These are phyloP conservation scores for Enteromius unitaeniatus DNA, from an alignment of 2,797 vertebrate genomes.

Conservation along the genomic window DNA sequence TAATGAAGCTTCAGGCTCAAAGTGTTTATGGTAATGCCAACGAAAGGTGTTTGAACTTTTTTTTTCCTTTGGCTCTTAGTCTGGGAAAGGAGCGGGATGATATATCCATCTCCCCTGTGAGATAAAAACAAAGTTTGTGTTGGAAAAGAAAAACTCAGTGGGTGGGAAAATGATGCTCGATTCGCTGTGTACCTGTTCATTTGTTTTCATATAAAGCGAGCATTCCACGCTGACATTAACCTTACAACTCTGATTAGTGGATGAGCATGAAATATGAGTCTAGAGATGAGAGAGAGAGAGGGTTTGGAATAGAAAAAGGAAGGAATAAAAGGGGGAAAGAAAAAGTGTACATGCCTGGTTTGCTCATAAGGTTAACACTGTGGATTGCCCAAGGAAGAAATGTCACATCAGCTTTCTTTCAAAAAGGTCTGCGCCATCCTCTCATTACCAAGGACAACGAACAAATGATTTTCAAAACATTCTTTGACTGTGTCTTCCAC, in stretches of 20 bases:
- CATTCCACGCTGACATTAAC: conserved; percentile 42
- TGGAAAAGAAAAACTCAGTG: conserved; percentile 28
- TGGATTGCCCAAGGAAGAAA: conserved; percentile 46
- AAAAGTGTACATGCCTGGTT: conserved; percentile 36
- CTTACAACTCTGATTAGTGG: conserved; percentile 52
- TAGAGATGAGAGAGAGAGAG: neutral
- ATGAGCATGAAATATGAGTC: conserved; percentile 54
- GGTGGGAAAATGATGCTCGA: conserved; percentile 39
- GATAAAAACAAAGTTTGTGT: conserved; percentile 39
- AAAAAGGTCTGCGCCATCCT: conserved; percentile 24
- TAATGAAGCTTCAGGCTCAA: conserved; percentile 37
- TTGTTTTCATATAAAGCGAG: conserved; percentile 47
- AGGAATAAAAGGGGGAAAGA: conserved; percentile 38
- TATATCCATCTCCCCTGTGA: conserved; percentile 40
- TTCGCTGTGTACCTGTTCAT: conserved; percentile 43
- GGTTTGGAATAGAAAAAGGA: conserved; percentile 20
- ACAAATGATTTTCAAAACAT: conserved; percentile 43
- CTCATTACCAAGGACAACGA: conserved; percentile 53
- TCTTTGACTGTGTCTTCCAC: conserved; percentile 57
- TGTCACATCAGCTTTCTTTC: conserved; percentile 46
- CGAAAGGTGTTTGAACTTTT: conserved; percentile 17
- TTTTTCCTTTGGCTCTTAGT: conserved; percentile 14
- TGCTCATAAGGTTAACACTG: conserved; percentile 52
- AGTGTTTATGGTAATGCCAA: conserved; percentile 26
- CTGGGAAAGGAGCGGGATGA: neutral